Evolutionary conservation across 2,113 vertebrate genomes (phyloP).

Genomic region (Oryzias woworae): DNA sequence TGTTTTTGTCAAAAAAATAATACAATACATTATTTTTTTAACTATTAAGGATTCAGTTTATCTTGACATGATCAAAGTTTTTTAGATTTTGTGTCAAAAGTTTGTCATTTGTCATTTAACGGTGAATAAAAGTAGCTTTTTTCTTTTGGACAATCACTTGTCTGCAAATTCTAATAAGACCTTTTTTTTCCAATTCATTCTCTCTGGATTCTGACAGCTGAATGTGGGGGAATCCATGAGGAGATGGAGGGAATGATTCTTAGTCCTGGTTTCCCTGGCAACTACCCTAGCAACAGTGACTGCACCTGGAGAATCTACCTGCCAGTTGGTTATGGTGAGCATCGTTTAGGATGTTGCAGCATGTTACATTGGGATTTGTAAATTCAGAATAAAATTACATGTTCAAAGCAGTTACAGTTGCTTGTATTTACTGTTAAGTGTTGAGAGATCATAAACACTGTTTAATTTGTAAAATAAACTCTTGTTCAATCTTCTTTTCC

Average conservation of each 20-base stretch:
- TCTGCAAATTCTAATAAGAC: slow-evolving; percentile 27
- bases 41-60: too few species aligned
- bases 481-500: not conserved
- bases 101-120: too few species aligned
- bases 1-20: too few species aligned
- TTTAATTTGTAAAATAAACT: not conserved
- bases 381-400: not conserved
- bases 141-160: slow-evolving; percentile 4
- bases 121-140: not conserved
- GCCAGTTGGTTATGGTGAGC: slow-evolving; percentile 93
- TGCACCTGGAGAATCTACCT: slow-evolving; percentile 95
- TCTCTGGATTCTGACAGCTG: slow-evolving; percentile 75
- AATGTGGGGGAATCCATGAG: slow-evolving; percentile 90
- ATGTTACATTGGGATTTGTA: slow-evolving; percentile 2
- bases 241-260: slow-evolving; percentile 96
- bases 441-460: too few species aligned
- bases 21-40: too few species aligned
- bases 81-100: too few species aligned
- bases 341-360: slow-evolving; percentile 3
- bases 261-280: slow-evolving; percentile 97
- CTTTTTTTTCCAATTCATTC: not conserved
- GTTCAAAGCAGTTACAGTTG: not conserved
- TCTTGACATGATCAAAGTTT: too few species aligned
- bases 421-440: not conserved
- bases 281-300: slow-evolving; percentile 97